A percentile compares a stretch with the other conserved stretches of the same genome.
phyloP scores from a whole-genome alignment of 2,888 invertebrate species.

The Metallyticus violacea region DNA sequence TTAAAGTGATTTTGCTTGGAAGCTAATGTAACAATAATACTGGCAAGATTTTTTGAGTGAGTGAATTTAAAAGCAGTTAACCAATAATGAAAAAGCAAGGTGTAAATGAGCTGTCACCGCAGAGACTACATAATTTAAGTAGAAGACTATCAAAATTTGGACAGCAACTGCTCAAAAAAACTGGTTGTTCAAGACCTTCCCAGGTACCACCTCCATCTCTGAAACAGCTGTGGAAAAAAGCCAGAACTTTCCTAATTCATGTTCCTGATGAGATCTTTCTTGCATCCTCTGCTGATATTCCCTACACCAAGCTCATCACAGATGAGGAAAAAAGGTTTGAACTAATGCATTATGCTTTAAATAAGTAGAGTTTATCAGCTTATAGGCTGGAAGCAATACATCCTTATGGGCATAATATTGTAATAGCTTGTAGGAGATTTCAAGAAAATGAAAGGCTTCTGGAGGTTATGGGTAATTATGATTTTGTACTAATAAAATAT shows the following conservation, averaged over 20 bases:
- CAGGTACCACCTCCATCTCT: neutral
- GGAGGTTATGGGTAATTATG: too few species aligned
- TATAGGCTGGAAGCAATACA: too few species aligned
- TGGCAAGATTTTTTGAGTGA: neutral
- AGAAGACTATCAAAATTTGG: neutral
- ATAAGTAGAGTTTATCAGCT: neutral
- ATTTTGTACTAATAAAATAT: too few species aligned
- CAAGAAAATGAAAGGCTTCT: too few species aligned
- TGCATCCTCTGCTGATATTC: slow-evolving; percentile 14
- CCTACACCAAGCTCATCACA: slow-evolving; percentile 60
- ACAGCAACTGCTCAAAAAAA: neutral
- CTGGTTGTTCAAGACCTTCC: neutral
- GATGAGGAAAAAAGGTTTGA: slow-evolving; percentile 70
- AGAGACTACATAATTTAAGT: neutral
- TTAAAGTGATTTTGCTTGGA: neutral
- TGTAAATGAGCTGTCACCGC: neutral
- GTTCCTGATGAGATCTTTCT: slow-evolving; percentile 8
- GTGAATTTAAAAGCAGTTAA: neutral
- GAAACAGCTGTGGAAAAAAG: neutral
- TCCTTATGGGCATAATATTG: too few species aligned
- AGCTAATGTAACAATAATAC: neutral
- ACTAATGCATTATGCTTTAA: neutral
- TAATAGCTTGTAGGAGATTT: too few species aligned
- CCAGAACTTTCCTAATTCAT: neutral
- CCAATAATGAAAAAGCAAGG: neutral